These are phyloP conservation scores for Andrena hattorfiana DNA, from an alignment of 2,888 invertebrate species.

Conservation along the genomic window DNA sequence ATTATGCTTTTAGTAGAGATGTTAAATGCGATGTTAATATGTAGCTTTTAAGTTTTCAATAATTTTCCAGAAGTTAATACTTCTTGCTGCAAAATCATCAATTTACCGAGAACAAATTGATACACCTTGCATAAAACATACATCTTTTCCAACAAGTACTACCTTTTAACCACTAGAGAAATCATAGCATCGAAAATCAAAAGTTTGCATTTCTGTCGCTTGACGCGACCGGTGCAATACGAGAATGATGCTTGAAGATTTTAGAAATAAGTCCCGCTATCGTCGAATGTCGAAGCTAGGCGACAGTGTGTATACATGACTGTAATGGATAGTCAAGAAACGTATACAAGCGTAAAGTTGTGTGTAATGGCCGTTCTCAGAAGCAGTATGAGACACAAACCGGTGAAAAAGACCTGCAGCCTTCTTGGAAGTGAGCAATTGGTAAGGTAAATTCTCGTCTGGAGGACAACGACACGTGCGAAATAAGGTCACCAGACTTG, in stretches of 20 bases:
- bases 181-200: too few relatives aligned
- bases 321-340: not conserved
- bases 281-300: not conserved
- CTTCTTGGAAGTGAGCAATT: not conserved
- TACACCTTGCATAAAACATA: too few relatives aligned
- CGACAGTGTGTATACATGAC: not conserved
- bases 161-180: too few relatives aligned
- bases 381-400: not conserved
- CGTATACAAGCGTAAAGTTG: not conserved
- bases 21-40: too few relatives aligned
- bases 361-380: not conserved
- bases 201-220: too few relatives aligned
- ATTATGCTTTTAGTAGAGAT: too few relatives aligned
- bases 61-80: too few relatives aligned
- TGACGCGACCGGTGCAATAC: too few relatives aligned
- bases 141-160: too few relatives aligned
- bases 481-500: constrained; percentile 35
- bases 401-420: constrained; percentile 11
- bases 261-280: not conserved
- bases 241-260: not conserved
- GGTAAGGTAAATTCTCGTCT: constrained; percentile 17
- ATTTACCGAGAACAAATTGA: too few relatives aligned
- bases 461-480: constrained; percentile 35
- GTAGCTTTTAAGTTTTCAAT: too few relatives aligned
- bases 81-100: too few relatives aligned